phyloP scores from a whole-genome alignment of 1,140 invertebrate genomes.

The Samia ricini region DNA sequence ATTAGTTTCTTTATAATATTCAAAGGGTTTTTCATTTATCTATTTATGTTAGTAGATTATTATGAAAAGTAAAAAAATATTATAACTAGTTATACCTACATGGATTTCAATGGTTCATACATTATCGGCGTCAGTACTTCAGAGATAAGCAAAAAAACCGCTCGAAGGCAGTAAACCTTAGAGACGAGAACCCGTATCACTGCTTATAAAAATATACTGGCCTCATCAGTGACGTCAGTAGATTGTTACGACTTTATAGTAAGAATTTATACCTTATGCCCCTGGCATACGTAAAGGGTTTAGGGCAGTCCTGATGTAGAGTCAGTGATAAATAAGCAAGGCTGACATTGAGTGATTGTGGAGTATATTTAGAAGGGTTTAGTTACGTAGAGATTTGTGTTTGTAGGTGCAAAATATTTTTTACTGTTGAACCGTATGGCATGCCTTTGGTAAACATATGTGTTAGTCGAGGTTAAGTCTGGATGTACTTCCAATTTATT shows the following conservation, averaged over 20 bases:
- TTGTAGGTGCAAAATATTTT: background rate
- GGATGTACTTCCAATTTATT: no score
- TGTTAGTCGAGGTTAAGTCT: no score
- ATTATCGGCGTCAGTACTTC: background rate
- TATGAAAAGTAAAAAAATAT: no score
- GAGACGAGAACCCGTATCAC: background rate
- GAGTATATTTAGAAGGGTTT: constrained; percentile 20
- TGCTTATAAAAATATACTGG: background rate
- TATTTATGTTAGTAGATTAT: no score
- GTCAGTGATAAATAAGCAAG: constrained; percentile 26
- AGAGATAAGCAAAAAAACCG: background rate
- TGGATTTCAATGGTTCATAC: background rate
- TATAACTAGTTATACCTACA: no score
- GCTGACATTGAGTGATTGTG: constrained; percentile 25
- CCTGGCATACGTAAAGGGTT: background rate
- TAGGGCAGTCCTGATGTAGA: background rate
- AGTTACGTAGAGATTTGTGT: constrained; percentile 21
- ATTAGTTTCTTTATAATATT: no score
- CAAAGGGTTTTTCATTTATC: no score
- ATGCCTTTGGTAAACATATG: background rate
- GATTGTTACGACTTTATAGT: background rate
- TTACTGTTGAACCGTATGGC: background rate
- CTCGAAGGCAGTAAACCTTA: background rate
- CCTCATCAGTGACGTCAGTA: background rate
- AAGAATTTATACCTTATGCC: background rate